Evolutionary conservation across 2,888 invertebrate species (phyloP).

Genomic region (Linyphia triangularis): DNA sequence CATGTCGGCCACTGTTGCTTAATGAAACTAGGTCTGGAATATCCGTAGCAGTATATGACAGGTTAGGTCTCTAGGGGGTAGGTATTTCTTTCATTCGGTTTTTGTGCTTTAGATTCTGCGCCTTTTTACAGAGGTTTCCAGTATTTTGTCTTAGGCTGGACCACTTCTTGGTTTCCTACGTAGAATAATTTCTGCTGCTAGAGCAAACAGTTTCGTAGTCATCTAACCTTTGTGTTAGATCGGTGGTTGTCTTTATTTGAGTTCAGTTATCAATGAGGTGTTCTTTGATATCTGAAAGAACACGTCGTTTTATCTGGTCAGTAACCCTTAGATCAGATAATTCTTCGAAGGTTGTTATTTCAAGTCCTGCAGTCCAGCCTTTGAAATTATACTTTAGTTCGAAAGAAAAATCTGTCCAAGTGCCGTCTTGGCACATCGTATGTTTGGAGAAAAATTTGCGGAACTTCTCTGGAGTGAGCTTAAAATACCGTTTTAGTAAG

Average conservation of each 20-base stretch:
- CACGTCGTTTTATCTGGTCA: neutral
- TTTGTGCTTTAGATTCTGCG: neutral
- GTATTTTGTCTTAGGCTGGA: neutral
- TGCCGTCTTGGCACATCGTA: neutral
- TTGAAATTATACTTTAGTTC: slow-evolving; percentile 22
- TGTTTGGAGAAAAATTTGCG: neutral
- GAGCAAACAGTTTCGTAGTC: slow-evolving; percentile 12
- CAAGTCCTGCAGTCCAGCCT: neutral
- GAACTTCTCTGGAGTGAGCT: neutral
- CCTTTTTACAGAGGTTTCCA: too few species aligned
- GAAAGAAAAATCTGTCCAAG: neutral
- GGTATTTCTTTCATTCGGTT: neutral
- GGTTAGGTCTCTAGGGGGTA: neutral
- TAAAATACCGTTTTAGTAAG: neutral
- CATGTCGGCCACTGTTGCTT: too few species aligned
- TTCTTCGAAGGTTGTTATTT: neutral
- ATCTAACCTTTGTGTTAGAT: neutral
- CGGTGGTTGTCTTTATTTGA: neutral
- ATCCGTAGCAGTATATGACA: too few species aligned
- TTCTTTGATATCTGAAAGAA: neutral
- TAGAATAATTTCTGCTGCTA: neutral
- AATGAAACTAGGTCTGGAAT: too few species aligned
- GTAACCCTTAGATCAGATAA: neutral
- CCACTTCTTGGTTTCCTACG: neutral
- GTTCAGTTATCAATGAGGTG: slow-evolving; percentile 14